Conservation (phyloP, 2,797 vertebrate genomes). For the Kryptopterus vitreolus region DNA sequence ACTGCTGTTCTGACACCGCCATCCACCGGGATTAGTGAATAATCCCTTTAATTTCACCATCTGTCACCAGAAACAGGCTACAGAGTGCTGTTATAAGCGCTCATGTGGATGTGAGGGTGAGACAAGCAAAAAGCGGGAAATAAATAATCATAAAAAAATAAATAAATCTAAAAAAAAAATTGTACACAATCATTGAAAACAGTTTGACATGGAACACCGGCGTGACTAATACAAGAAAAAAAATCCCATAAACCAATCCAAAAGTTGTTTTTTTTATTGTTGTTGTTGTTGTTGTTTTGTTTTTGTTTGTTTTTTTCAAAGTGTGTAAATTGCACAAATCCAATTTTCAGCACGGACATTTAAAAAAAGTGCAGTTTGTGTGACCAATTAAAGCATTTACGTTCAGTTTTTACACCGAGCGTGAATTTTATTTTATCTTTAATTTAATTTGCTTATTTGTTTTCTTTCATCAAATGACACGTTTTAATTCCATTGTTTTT, state of each 20-base stretch:
- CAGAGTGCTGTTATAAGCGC: neutral
- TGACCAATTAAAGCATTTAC: neutral
- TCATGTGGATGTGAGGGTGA: neutral
- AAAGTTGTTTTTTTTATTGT: too few species aligned
- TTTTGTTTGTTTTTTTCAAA: neutral
- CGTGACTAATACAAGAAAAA: neutral
- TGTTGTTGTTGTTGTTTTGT: too few species aligned
- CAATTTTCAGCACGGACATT: neutral
- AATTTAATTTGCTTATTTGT: neutral
- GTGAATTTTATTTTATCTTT: neutral
- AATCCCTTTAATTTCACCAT: slow-evolving; percentile 33
- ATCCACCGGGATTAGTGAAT: slow-evolving; percentile 21
- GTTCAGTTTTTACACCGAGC: neutral
- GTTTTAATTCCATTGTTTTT: too few species aligned
- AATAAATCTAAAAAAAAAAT: neutral
- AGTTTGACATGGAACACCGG: too few species aligned
- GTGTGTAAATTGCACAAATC: neutral
- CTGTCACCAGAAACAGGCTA: slow-evolving; percentile 23
- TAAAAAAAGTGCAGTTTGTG: neutral
- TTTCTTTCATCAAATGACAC: too few species aligned
- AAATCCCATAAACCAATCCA: neutral
- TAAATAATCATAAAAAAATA: too few species aligned
- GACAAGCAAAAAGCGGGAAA: neutral
- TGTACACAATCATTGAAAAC: neutral
- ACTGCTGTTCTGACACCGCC: slow-evolving; percentile 22